phyloP scores from a whole-genome alignment of 2,113 vertebrate species.

The Halcyon malimbica region DNA sequence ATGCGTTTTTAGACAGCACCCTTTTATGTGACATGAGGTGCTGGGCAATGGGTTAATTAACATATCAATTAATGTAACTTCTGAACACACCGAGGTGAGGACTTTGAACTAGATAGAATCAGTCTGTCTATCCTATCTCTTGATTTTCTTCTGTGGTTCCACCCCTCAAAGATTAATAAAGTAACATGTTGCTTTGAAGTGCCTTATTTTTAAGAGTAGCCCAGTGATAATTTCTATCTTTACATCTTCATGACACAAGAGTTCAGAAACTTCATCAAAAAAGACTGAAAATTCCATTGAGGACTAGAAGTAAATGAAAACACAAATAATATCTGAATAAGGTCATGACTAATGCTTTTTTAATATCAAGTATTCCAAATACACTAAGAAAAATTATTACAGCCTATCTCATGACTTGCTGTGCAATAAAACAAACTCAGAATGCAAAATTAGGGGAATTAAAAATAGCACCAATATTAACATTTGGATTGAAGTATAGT shows the following conservation, averaged over 20 bases:
- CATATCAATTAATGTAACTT: neutral
- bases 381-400: neutral
- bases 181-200: neutral
- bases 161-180: neutral
- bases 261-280: neutral
- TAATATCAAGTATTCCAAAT: neutral
- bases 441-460: neutral
- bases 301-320: neutral
- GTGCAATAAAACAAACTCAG: neutral
- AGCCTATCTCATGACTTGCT: neutral
- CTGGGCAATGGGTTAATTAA: neutral
- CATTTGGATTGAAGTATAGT: neutral
- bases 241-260: neutral
- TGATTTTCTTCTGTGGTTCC: neutral
- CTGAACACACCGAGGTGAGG: neutral
- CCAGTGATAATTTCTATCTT: neutral
- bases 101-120: neutral
- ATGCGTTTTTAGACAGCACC: neutral
- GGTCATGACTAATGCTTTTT: neutral
- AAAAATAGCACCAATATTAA: neutral
- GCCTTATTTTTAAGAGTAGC: neutral
- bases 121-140: neutral
- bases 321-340: neutral
- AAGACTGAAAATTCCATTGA: neutral
- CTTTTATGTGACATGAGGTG: neutral